Conservation (phyloP, 2,113 vertebrate genomes). For the Dipodomys spectabilis region DNA sequence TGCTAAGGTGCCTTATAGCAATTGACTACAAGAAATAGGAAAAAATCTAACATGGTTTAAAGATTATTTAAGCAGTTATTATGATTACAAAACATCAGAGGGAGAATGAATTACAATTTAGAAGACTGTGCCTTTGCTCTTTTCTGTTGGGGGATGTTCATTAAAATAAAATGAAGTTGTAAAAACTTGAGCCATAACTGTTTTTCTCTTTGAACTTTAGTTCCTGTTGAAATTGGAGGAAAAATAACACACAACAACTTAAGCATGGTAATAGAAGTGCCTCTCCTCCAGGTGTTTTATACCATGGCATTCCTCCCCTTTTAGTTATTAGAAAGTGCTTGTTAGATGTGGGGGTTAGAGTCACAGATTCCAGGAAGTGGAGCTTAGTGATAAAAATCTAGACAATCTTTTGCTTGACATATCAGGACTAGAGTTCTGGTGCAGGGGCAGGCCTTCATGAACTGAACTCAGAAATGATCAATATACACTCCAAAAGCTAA, state of each 20-base stretch:
- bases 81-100: constrained; percentile 33
- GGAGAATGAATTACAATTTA: constrained; percentile 62
- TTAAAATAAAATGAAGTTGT: constrained; percentile 64
- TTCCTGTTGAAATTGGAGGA: constrained; percentile 62
- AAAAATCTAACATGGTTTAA: constrained; percentile 27
- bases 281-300: neutral
- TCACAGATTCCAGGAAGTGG: neutral
- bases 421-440: neutral
- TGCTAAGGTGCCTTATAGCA: constrained; percentile 29
- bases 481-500: neutral
- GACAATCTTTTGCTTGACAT: neutral
- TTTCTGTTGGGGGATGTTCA: constrained; percentile 39
- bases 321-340: neutral
- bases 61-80: constrained; percentile 59
- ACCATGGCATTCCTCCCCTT: neutral
- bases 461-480: neutral
- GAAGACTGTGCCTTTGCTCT: neutral
- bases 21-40: constrained; percentile 18
- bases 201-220: constrained; percentile 66
- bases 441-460: neutral
- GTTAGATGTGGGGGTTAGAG: neutral
- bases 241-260: neutral
- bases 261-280: neutral
- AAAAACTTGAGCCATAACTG: constrained; percentile 20
- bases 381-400: neutral